phyloP scores from a whole-genome alignment of 2,113 vertebrate genomes.

The Propithecus coquereli region DNA sequence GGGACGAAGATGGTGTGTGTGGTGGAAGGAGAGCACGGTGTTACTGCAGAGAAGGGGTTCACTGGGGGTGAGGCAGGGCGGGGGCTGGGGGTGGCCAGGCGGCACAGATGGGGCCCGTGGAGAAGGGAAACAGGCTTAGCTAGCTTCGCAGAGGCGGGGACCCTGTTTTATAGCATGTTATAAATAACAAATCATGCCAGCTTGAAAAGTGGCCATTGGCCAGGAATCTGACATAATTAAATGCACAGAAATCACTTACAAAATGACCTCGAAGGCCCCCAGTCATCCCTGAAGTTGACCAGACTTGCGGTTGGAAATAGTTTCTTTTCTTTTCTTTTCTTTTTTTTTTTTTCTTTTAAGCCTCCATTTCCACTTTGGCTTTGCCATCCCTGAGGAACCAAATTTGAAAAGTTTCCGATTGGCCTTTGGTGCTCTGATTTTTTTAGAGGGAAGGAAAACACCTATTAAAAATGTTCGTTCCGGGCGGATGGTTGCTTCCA shows the following conservation, averaged over 20 bases:
- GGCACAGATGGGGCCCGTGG: neutral
- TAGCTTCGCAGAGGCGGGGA: neutral
- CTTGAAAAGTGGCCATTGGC: slow-evolving; percentile 10
- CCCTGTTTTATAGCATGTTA: neutral
- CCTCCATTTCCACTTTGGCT: neutral
- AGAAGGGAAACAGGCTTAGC: neutral
- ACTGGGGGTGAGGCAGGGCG: neutral
- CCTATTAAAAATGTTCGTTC: slow-evolving; percentile 61
- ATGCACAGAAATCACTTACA: slow-evolving; percentile 18
- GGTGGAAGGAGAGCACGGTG: neutral
- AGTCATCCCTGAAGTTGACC: neutral
- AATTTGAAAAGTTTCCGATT: slow-evolving; percentile 36
- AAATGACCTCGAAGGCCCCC: neutral
- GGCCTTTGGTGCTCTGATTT: slow-evolving; percentile 21
- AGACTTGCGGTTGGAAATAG: neutral
- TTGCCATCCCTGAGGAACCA: neutral
- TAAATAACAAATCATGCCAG: neutral
- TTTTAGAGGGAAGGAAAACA: slow-evolving; percentile 51
- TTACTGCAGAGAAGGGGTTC: neutral
- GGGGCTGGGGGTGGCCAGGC: neutral
- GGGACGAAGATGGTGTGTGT: no score
- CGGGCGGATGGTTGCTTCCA: slow-evolving; percentile 31
- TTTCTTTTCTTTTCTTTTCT: neutral
- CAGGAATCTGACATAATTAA: slow-evolving; percentile 25
- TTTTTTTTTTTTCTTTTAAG: neutral